Evolutionary conservation across 1,140 invertebrate genomes (phyloP).

Genomic region (Anadara kagoshimensis): DNA sequence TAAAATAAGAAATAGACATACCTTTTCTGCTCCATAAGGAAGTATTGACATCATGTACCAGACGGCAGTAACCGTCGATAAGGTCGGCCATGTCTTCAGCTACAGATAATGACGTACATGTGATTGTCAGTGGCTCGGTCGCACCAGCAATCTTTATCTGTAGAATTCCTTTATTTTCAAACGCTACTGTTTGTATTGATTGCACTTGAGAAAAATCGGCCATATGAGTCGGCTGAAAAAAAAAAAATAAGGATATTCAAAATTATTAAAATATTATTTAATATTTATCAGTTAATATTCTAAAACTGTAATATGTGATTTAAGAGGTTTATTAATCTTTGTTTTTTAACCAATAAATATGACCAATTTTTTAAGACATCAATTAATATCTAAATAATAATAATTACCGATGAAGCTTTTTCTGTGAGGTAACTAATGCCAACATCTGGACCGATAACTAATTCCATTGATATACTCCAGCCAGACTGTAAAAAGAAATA

Average conservation of each 20-base stretch:
- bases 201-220: constrained; percentile 85
- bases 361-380: not conserved
- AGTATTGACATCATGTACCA: constrained; percentile 82
- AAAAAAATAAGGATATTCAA: not conserved
- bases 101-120: constrained; percentile 86
- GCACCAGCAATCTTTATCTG: constrained; percentile 71
- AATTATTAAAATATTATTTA: too few relatives aligned
- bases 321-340: too few relatives aligned
- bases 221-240: constrained; percentile 84
- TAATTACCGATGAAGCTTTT: constrained; percentile 79
- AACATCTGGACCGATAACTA: constrained; percentile 94
- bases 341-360: too few relatives aligned
- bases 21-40: constrained; percentile 86
- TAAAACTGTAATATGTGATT: too few relatives aligned
- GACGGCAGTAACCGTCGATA: constrained; percentile 95
- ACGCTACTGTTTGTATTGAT: constrained; percentile 67
- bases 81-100: constrained; percentile 98
- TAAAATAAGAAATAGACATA: constrained; percentile 20
- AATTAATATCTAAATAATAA: not conserved
- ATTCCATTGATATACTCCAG: constrained; percentile 93
- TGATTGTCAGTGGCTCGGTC: constrained; percentile 86
- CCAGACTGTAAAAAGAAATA: constrained; percentile 80
- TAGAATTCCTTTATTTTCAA: constrained; percentile 69
- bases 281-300: too few relatives aligned
- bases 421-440: constrained; percentile 92